phyloP scores from a whole-genome alignment of 2,113 vertebrate genomes.

The Illadopsis cleaveri region DNA sequence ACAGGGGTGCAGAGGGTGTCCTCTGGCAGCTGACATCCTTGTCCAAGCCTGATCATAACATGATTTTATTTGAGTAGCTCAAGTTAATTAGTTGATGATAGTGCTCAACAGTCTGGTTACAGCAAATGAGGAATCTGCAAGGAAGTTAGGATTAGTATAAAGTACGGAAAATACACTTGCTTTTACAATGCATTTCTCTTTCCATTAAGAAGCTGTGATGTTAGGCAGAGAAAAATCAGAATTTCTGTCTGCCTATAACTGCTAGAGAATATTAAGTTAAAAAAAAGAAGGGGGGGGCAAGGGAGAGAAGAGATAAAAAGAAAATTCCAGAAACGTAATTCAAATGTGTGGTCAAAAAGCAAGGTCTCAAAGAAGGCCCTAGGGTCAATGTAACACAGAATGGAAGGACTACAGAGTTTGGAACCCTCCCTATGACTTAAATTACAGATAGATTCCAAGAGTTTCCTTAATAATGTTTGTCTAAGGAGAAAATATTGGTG shows the following conservation, averaged over 20 bases:
- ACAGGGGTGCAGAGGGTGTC: not conserved
- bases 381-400: not conserved
- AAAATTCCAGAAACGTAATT: not conserved
- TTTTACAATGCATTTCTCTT: not conserved
- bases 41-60: not conserved
- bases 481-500: constrained; percentile 41
- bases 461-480: constrained; percentile 50
- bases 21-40: not conserved
- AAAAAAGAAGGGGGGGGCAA: fast-evolving
- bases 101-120: not conserved
- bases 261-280: not conserved
- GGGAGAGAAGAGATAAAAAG: not conserved
- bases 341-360: not conserved
- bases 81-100: not conserved
- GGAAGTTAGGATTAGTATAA: not conserved
- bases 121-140: not conserved
- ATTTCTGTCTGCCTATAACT: not conserved
- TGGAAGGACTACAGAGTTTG: not conserved
- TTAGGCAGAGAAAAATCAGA: not conserved
- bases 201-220: not conserved
- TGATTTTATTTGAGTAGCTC: not conserved
- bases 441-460: constrained; percentile 33
- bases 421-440: not conserved
- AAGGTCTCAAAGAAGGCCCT: not conserved
- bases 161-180: not conserved